A percentile compares a stretch with the other conserved stretches of the same genome.
Evolutionary conservation across 2,797 vertebrate genomes (phyloP).

Genomic region (Malacoraja senta): DNA sequence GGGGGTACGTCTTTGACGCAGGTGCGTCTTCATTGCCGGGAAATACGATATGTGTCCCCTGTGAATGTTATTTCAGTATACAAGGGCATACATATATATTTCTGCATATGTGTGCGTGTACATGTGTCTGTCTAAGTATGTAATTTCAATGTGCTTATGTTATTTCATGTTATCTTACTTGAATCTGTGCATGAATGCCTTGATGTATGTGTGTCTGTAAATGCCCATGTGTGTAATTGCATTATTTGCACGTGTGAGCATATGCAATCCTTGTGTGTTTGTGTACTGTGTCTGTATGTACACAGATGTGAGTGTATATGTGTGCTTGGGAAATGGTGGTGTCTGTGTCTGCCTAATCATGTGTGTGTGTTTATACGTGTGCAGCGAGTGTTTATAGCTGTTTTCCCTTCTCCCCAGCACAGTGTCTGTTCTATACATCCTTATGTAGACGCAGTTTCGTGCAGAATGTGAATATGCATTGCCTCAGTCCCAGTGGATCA

Average conservation of each 20-base stretch:
- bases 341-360: background rate
- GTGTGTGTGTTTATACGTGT: no score
- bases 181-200: background rate
- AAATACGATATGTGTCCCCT: no score
- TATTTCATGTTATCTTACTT: no score
- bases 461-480: background rate
- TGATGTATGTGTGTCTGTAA: background rate
- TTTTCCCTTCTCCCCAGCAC: background rate
- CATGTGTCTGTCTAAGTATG: background rate
- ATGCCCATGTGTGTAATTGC: background rate
- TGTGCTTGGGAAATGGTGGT: background rate
- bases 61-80: no score
- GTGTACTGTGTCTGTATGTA: background rate
- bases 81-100: no score
- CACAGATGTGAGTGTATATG: no score
- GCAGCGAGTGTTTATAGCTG: background rate
- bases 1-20: no score
- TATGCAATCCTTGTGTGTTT: background rate
- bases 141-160: background rate
- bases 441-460: background rate
- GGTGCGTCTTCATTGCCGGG: no score
- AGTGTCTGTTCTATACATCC: background rate
- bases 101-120: background rate
- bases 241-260: background rate
- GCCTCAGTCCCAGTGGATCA: background rate